These are phyloP conservation scores for Rhodinocichla rosea DNA, from an alignment of 2,113 vertebrate species.

Conservation along the genomic window DNA sequence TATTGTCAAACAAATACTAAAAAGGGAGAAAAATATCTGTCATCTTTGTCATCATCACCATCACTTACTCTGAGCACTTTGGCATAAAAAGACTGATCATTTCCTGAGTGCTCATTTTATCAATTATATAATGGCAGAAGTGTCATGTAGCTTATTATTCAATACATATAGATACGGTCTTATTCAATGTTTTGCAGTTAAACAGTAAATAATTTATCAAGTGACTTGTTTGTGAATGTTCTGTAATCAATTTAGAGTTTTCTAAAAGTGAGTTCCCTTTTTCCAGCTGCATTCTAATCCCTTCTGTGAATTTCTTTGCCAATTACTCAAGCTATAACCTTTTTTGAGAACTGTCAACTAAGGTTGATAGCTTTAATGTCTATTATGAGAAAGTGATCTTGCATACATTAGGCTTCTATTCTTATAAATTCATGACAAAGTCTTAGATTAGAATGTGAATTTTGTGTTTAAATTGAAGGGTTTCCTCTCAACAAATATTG, in stretches of 20 bases:
- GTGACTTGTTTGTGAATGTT: not conserved
- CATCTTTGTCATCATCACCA: constrained; percentile 2
- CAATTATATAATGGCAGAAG: constrained; percentile 37
- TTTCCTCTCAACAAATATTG: not conserved
- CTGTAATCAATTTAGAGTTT: not conserved
- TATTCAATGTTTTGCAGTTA: not conserved
- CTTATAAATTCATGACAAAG: not conserved
- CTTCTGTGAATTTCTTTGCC: not conserved
- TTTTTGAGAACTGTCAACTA: not conserved
- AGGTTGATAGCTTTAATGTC: not conserved
- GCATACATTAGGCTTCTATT: not conserved
- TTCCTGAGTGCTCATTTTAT: constrained; percentile 20
- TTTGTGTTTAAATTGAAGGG: not conserved
- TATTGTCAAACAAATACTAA: constrained; percentile 3
- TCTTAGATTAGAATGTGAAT: not conserved
- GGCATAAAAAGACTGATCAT: constrained; percentile 14
- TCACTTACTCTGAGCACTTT: constrained; percentile 34
- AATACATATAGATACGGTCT: not conserved
- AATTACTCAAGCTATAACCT: not conserved
- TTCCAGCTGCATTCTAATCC: not conserved
- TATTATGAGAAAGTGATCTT: not conserved
- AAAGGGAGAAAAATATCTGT: constrained; percentile 19
- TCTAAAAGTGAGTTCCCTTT: not conserved
- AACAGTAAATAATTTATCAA: not conserved
- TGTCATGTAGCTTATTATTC: not conserved